Evolutionary conservation across 2,797 vertebrate species (phyloP), one percentile per base, ranked within the genome.

Genomic region (Phyllotis vaccarum): DNA sequence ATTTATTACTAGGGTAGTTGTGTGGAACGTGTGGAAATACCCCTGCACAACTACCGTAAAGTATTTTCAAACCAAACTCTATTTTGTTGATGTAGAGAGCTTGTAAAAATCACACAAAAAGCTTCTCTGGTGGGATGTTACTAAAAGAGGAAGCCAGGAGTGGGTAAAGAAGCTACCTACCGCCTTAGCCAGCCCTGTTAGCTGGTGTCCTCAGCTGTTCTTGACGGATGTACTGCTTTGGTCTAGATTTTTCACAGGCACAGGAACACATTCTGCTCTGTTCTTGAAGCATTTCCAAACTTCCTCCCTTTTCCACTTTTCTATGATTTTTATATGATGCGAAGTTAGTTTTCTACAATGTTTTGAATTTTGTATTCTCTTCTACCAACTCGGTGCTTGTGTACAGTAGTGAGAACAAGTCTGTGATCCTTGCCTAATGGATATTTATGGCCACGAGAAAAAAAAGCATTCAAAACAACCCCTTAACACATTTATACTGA

Each of bases 201-300:
- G 7, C 13, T 13, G 29, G 3, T 0, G 0, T 12, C 7, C 79
- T 74, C 5, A 1, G 4, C 4, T 16, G 4, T 3, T 1, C 0
- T 13, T 4, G 3, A 9, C 6, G 1, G 0, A 5, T 14, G 4
- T 43, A n/a, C 13, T 9, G 9, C 52, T n/a, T 60, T n/a, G 22
- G 3, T 78, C 46, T 29, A 46, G 6, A 37, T 70, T 37, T 62
- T 34, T 9, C 17, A 52, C 1, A 37, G 27, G 54, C 5, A 74
- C 21, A 58, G 22, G 10, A 76, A 37, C 6, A 31, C 43, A 70
- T 54, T 21, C 19, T 54, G 22, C 2, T 27, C 7, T 60, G 3
- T 22, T 16, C 9, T 37, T 46, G 29, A 46, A 46, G 29, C 60
- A 83, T 83, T 46, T 83, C 29, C 10, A 21, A 83, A 14, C 3